Base-by-base conservation (phyloP, 2,797 vertebrate genomes). In the Serranus cabrilla region DNA sequence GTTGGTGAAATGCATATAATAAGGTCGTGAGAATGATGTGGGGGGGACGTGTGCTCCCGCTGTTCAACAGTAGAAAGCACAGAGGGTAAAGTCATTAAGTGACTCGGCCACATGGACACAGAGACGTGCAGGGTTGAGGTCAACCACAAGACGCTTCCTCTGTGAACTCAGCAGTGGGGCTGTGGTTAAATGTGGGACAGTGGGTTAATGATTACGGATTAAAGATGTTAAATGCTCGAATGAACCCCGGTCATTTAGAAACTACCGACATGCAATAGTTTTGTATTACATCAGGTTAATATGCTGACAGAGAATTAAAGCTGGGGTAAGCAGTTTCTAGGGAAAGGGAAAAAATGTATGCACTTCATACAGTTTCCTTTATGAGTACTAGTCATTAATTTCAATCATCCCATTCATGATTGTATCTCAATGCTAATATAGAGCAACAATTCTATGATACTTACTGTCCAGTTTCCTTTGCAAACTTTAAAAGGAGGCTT, bases 31-130 rank as follows among this genome's bases (percentile, higher is more conserved):
- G 87, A 91, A 74, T 81, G 88, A 91, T 81, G 86, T 81, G 70
- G 55, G 63, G 72, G 72, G 69, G 69, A 78, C 56, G 2, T 81
- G 76, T 40, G 27, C 50, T 68, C 76, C 74, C 9, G 56, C 64
- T 83, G 77, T 74, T 76, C 56, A 58, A 64, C 80, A 39, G 80
- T 68, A 80, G 80, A 87, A 90, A 91, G 78, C 68, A 67, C 90
- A 89, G 76, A 81, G 70, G 91, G 89, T 74, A 87, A 91, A 92
- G 85, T 87, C 89, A 78, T 94, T 92, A 91, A 39, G 74, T 51
- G 57, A 42, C 70, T 23, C 52, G 55, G 63, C 65, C 61, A 5
- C 42, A 57, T 2, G 47, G 68, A 82, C 59, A 54, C 70, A 68
- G 43, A 71, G 62, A 52, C 62, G 14, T 34, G 51, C 52, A 23